Conservation (phyloP, 2,113 vertebrate species). For the Apteryx owenii region DNA sequence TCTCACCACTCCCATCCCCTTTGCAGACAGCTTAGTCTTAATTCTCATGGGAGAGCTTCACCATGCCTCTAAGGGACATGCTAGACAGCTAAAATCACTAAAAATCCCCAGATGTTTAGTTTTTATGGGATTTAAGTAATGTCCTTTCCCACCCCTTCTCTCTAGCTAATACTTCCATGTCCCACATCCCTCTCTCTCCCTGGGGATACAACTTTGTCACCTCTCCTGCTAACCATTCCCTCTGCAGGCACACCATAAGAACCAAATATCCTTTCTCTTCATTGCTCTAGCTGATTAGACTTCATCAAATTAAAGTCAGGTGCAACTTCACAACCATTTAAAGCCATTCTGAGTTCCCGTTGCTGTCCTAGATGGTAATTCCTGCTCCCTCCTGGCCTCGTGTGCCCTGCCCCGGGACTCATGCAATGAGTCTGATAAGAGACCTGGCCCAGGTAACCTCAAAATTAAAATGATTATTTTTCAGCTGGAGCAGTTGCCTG, state of each 20-base stretch:
- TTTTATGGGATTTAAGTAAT: background rate
- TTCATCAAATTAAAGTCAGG: background rate
- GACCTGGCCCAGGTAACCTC: too few relatives aligned
- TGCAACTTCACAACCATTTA: background rate
- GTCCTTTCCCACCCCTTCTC: background rate
- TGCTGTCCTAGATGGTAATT: background rate
- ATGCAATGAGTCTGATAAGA: background rate
- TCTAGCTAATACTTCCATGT: background rate
- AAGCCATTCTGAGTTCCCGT: background rate
- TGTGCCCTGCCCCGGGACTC: background rate
- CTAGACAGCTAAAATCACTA: background rate
- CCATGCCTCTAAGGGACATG: background rate
- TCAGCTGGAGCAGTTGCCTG: background rate
- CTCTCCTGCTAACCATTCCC: background rate
- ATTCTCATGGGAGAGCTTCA: accelerated
- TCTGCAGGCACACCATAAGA: background rate
- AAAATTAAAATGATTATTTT: background rate
- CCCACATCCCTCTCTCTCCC: accelerated
- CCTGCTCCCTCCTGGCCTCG: background rate
- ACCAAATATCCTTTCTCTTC: background rate
- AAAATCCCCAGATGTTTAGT: accelerated
- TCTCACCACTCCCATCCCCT: background rate
- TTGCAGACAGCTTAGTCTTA: background rate
- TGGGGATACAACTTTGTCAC: accelerated
- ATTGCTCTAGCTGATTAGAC: background rate